These are phyloP conservation scores for Caenorhabditis sp. DNA, from an alignment of 2,888 invertebrate genomes.

Conservation along the genomic window DNA sequence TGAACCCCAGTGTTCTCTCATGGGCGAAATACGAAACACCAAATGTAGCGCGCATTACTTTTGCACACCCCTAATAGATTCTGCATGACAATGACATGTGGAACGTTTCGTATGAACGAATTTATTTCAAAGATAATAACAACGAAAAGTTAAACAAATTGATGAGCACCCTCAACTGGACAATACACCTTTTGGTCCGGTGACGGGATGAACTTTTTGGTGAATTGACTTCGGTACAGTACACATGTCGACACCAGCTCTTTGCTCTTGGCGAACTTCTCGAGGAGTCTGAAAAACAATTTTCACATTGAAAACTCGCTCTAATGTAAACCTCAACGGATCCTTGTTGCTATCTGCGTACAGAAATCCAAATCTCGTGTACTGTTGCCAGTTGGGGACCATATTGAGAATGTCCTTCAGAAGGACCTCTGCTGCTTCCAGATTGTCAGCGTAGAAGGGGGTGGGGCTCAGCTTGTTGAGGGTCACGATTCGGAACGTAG, in stretches of 20 bases:
- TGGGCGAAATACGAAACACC: too few species aligned
- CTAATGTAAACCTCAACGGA: not conserved
- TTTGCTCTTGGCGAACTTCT: conserved; percentile 41
- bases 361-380: conserved; percentile 46
- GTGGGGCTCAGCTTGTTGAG: conserved; percentile 60
- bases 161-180: conserved; percentile 62
- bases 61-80: too few species aligned
- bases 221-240: conserved; percentile 64
- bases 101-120: too few species aligned
- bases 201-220: conserved; percentile 51
- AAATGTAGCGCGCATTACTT: too few species aligned
- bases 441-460: conserved; percentile 66
- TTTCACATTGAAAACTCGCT: not conserved
- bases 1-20: too few species aligned
- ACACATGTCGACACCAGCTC: conserved; percentile 9
- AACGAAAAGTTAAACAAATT: conserved; percentile 48
- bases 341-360: conserved; percentile 56
- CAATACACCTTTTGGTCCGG: conserved; percentile 62
- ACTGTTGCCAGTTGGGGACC: conserved; percentile 47
- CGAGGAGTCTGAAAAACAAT: conserved; percentile 24
- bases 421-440: conserved; percentile 59
- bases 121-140: too few species aligned
- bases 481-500: conserved; percentile 51
- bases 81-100: too few species aligned
- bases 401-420: conserved; percentile 45